phyloP scores from a whole-genome alignment of 2,888 invertebrate species.

The Crossocerus cetratus region DNA sequence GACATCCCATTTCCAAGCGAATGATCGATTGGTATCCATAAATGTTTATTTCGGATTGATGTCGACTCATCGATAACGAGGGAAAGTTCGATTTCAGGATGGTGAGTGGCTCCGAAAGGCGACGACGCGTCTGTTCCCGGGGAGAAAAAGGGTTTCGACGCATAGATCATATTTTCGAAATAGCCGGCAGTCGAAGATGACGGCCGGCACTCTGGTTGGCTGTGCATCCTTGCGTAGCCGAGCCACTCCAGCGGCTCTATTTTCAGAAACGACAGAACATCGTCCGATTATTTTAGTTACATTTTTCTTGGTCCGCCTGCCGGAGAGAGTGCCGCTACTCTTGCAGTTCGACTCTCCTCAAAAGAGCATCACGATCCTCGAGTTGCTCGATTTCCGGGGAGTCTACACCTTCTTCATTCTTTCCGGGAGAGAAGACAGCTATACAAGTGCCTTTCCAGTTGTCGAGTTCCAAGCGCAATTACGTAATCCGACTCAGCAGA shows the following conservation, averaged over 20 bases:
- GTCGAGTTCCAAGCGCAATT: background rate
- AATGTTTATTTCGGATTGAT: no score
- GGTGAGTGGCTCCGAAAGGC: background rate
- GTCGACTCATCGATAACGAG: no score
- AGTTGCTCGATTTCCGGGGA: slow-evolving; percentile 51
- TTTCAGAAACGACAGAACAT: slow-evolving; percentile 52
- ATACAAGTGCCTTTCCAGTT: background rate
- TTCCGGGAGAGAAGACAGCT: slow-evolving; percentile 1
- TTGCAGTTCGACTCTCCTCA: slow-evolving; percentile 3
- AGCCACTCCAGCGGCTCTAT: slow-evolving; percentile 60
- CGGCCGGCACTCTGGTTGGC: slow-evolving; percentile 44
- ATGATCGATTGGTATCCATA: no score
- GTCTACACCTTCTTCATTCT: slow-evolving; percentile 17
- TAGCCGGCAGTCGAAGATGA: slow-evolving; percentile 37
- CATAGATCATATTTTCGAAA: slow-evolving; percentile 35
- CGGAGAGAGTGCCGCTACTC: slow-evolving; percentile 44
- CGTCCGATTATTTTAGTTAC: slow-evolving; percentile 63
- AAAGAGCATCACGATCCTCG: slow-evolving; percentile 60
- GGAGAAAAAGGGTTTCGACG: background rate
- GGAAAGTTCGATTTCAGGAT: no score
- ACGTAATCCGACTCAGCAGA: slow-evolving; percentile 4
- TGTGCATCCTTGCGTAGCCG: slow-evolving; percentile 43
- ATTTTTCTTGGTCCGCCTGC: slow-evolving; percentile 59
- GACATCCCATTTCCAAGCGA: no score
- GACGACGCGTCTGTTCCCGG: background rate